Evolutionary conservation across 2,888 invertebrate species (phyloP).

Genomic region (Dexiosoma caninum): DNA sequence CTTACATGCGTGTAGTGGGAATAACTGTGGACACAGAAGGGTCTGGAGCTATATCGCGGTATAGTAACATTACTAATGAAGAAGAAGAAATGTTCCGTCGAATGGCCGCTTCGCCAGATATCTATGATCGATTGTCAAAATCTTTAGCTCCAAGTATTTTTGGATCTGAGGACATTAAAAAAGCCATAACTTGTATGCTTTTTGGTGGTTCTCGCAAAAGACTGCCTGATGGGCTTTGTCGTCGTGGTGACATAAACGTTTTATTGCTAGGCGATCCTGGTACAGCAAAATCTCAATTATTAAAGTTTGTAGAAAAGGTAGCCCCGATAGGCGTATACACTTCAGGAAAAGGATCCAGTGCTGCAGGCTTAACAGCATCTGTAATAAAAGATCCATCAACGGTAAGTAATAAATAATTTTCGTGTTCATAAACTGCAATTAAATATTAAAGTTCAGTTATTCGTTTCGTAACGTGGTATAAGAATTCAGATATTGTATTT

Average conservation of each 20-base stretch:
- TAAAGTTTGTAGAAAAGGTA: constrained; percentile 98
- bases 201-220: constrained; percentile 95
- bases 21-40: constrained; percentile 91
- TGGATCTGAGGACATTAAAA: constrained; percentile 96
- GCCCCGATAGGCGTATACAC: constrained; percentile 97
- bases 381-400: constrained; percentile 95
- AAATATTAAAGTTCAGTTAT: too few relatives aligned
- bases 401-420: constrained; percentile 80
- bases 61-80: constrained; percentile 80
- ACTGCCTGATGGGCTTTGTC: constrained; percentile 95
- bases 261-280: constrained; percentile 98
- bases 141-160: constrained; percentile 98
- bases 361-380: constrained; percentile 98
- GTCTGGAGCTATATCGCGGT: constrained; percentile 81
- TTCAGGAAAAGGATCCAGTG: constrained; percentile 99
- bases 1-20: constrained; percentile 96
- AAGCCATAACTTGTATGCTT: constrained; percentile 94
- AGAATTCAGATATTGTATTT: too few relatives aligned
- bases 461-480: too few relatives aligned
- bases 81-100: constrained; percentile 84
- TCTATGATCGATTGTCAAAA: constrained; percentile 91
- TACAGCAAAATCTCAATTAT: constrained; percentile 98
- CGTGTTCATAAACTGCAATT: too few relatives aligned
- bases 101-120: constrained; percentile 89
- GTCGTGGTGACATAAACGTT: constrained; percentile 98